Conservation (phyloP, 2,888 invertebrate genomes). For the Notocelia uddmanniana region DNA sequence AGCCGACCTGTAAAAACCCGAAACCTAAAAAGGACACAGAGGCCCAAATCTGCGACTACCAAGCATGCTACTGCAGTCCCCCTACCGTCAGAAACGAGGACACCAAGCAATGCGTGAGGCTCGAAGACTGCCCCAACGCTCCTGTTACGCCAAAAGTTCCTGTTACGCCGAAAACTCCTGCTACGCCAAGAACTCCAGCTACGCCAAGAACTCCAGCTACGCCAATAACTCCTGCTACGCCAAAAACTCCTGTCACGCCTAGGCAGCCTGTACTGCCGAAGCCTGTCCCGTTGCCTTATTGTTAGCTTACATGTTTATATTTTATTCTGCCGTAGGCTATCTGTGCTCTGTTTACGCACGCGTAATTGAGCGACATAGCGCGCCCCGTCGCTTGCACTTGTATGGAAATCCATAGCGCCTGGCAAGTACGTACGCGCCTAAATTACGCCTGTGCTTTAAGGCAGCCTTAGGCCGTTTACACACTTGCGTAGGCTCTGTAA, state of each 20-base stretch:
- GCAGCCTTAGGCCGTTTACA: too few relatives aligned
- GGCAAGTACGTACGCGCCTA: too few relatives aligned
- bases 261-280: not conserved
- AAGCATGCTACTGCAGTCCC: slow-evolving; percentile 48
- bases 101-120: slow-evolving; percentile 37
- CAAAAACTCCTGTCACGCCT: not conserved
- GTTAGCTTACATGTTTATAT: too few relatives aligned
- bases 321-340: too few relatives aligned
- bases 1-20: slow-evolving; percentile 47
- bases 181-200: not conserved
- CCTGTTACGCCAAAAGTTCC: not conserved
- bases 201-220: slow-evolving; percentile 1
- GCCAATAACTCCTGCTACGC: not conserved
- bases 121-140: slow-evolving; percentile 37
- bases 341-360: too few relatives aligned
- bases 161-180: not conserved
- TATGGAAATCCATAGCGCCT: too few relatives aligned
- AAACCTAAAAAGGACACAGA: slow-evolving; percentile 24
- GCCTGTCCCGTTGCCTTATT: too few relatives aligned
- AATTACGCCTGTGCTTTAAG: too few relatives aligned
- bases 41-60: slow-evolving; percentile 45
- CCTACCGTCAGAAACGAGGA: slow-evolving; percentile 45
- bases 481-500: too few relatives aligned
- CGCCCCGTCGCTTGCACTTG: too few relatives aligned
- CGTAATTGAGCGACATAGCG: too few relatives aligned